Percentiles rank a stretch among this genome's conserved stretches.
Evolutionary conservation across 1,140 invertebrate genomes (phyloP).

Genomic region (Orchestia grillus): DNA sequence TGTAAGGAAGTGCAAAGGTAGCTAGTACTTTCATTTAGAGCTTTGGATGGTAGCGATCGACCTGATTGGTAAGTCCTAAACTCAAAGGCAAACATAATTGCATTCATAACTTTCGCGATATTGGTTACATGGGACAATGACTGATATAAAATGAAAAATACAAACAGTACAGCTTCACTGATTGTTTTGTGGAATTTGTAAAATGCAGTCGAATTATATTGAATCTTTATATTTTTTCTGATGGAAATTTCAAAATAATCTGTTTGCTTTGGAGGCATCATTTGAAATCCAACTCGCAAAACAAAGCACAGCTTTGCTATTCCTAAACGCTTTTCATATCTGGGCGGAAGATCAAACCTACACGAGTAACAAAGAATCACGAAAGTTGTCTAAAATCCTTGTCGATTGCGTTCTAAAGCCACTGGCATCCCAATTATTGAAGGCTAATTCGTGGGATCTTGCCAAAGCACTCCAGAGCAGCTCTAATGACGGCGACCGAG

Average conservation of each 20-base stretch:
- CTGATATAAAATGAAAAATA: background rate
- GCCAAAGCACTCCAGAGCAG: background rate
- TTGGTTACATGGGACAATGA: background rate
- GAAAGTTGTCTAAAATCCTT: background rate
- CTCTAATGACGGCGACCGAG: background rate
- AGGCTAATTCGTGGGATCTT: background rate
- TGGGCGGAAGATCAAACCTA: background rate
- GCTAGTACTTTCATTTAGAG: background rate
- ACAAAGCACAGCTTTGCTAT: background rate
- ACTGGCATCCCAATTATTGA: background rate
- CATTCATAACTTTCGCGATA: background rate
- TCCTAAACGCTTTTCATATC: background rate
- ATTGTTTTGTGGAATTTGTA: too few species aligned
- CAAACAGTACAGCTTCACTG: too few species aligned
- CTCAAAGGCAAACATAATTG: background rate
- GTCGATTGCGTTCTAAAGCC: constrained; percentile 15
- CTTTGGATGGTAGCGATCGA: background rate
- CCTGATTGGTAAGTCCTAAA: background rate
- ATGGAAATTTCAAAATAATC: too few species aligned
- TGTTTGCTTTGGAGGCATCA: background rate
- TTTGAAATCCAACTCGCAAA: background rate
- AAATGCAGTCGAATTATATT: too few species aligned
- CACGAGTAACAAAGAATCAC: background rate
- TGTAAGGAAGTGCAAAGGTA: background rate
- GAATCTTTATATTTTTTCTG: too few species aligned